Conservation (phyloP, 2,888 invertebrate genomes). For the Yponomeuta cagnagella region DNA sequence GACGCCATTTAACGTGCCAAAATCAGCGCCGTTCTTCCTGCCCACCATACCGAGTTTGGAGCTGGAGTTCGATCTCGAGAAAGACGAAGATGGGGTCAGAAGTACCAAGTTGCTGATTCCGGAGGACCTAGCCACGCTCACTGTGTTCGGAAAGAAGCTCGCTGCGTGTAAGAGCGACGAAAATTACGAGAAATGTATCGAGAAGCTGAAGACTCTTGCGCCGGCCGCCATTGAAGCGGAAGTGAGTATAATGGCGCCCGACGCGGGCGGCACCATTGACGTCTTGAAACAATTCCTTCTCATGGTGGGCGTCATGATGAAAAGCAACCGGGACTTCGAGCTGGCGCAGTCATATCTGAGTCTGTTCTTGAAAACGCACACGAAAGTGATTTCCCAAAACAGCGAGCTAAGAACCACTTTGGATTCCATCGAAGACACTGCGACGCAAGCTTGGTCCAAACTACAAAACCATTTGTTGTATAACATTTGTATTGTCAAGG, state of each 20-base stretch:
- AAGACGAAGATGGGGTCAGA: conserved; percentile 47
- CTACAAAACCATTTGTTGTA: conserved; percentile 83
- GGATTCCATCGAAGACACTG: conserved; percentile 73
- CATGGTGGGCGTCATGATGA: conserved; percentile 82
- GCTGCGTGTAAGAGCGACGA: conserved; percentile 61
- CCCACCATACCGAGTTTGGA: conserved; percentile 91
- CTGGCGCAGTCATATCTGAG: conserved; percentile 92
- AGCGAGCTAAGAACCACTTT: conserved; percentile 73
- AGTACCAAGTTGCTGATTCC: conserved; percentile 74
- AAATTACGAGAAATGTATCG: conserved; percentile 76
- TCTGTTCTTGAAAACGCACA: conserved; percentile 89
- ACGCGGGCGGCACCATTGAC: conserved; percentile 81
- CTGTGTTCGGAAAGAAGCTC: conserved; percentile 81
- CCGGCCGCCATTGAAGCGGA: conserved; percentile 93
- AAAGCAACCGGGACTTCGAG: conserved; percentile 89
- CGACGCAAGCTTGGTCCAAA: conserved; percentile 78
- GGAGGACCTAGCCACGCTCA: conserved; percentile 78
- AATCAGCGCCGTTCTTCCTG: conserved; percentile 96
- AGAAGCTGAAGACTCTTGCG: conserved; percentile 80
- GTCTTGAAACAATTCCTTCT: conserved; percentile 87
- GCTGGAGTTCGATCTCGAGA: conserved; percentile 84
- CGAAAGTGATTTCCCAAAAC: conserved; percentile 74
- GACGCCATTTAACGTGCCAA: conserved; percentile 86
- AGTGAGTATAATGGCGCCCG: conserved; percentile 85
- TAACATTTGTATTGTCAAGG: conserved; percentile 84